These are phyloP conservation scores for Pelagia noctiluca DNA, from an alignment of 30 jellyfish, hydroid and myxozoan species.

Conservation along the genomic window DNA sequence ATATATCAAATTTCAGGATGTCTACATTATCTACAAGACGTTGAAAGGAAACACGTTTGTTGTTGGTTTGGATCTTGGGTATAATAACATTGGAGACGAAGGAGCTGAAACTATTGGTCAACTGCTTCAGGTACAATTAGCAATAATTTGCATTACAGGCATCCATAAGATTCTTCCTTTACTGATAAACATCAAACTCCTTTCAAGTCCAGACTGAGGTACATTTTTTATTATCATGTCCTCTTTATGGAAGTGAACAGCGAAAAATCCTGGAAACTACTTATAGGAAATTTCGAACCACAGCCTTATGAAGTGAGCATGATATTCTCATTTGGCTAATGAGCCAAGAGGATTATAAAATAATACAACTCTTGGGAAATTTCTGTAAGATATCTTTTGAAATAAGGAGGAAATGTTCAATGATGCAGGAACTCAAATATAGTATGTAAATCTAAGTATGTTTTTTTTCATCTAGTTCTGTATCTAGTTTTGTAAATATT, in stretches of 20 bases:
- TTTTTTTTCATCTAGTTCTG: too few species aligned
- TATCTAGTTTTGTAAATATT: too few species aligned
- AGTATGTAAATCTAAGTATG: too few species aligned
- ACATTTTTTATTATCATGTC: background rate
- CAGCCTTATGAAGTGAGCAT: background rate
- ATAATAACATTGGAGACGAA: conserved; percentile 81
- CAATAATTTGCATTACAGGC: background rate
- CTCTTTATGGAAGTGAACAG: background rate
- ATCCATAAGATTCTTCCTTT: too few species aligned
- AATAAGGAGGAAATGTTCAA: too few species aligned
- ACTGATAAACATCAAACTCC: too few species aligned
- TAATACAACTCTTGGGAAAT: too few species aligned
- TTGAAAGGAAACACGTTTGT: conserved; percentile 77
- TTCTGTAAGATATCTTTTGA: too few species aligned
- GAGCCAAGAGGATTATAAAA: too few species aligned
- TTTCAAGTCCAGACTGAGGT: too few species aligned
- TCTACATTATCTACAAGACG: conserved; percentile 50
- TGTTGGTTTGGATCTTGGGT: conserved; percentile 85
- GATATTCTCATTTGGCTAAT: too few species aligned
- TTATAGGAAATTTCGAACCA: background rate
- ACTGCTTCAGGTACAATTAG: conserved; percentile 64
- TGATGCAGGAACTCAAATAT: too few species aligned
- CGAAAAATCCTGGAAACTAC: background rate
- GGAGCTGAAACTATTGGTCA: conserved; percentile 79
- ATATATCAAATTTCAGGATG: conserved; percentile 65